These are phyloP conservation scores for Echeneis naucrates DNA, from an alignment of 2,797 vertebrate species.

Conservation along the genomic window DNA sequence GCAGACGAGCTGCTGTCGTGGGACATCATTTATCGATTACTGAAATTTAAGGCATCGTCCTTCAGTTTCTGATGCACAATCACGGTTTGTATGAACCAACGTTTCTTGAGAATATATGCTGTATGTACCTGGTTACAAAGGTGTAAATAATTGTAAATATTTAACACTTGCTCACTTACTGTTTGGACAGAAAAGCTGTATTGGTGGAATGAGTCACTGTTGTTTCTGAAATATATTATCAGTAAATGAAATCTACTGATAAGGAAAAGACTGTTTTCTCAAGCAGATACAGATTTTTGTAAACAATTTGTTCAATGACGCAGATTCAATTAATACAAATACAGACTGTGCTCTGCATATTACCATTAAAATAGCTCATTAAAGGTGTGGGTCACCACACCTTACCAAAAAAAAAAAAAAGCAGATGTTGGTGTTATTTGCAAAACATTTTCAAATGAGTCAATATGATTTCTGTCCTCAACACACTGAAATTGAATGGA, in stretches of 20 bases:
- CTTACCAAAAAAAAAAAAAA: neutral
- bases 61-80: slow-evolving; percentile 33
- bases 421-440: neutral
- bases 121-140: slow-evolving; percentile 26
- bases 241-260: slow-evolving; percentile 33
- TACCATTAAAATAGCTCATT: neutral
- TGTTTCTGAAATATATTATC: slow-evolving; percentile 29
- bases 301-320: slow-evolving; percentile 10
- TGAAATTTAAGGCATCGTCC: neutral
- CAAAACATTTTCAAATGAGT: neutral
- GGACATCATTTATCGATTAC: slow-evolving; percentile 21
- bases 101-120: slow-evolving; percentile 46
- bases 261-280: slow-evolving; percentile 18
- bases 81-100: slow-evolving; percentile 18
- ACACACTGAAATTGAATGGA: neutral
- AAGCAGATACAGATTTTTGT: neutral
- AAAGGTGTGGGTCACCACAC: neutral
- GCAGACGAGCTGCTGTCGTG: slow-evolving; percentile 4
- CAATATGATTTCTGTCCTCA: neutral
- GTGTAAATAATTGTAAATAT: slow-evolving; percentile 75
- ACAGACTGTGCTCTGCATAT: slow-evolving; percentile 1
- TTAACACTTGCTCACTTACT: slow-evolving; percentile 41
- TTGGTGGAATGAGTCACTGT: slow-evolving; percentile 23
- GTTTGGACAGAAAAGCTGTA: slow-evolving; percentile 40
- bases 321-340: neutral